Conservation (phyloP, 1,140 invertebrate genomes). For the Brachionus asplanchnoidis region DNA sequence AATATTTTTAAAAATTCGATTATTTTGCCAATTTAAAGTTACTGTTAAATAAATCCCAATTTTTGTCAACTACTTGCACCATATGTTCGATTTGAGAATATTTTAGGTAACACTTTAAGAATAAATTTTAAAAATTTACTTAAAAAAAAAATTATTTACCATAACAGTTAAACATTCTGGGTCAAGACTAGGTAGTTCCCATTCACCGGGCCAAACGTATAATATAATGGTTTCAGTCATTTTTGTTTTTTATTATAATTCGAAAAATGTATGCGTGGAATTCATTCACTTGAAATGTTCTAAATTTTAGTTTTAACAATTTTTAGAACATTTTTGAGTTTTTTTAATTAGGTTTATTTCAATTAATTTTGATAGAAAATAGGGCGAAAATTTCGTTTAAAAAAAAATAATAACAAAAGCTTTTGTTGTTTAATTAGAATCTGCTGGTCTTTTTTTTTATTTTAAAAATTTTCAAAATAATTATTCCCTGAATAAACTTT, state of each 20-base stretch:
- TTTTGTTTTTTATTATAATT: not conserved
- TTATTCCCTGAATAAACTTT: too few species aligned
- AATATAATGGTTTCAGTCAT: not conserved
- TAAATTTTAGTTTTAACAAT: not conserved
- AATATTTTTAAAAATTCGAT: not conserved
- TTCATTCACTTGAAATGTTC: not conserved
- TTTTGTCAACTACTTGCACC: not conserved
- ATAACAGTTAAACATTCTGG: conserved; percentile 15
- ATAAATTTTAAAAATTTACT: not conserved
- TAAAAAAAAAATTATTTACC: not conserved
- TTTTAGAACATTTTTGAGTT: not conserved
- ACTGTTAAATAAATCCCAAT: conserved; percentile 21
- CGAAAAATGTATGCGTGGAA: too few species aligned
- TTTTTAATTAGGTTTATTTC: not conserved
- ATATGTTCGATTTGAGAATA: not conserved
- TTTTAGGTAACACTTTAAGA: conserved; percentile 21
- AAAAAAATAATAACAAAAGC: too few species aligned
- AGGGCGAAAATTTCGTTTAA: too few species aligned
- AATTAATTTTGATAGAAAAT: too few species aligned
- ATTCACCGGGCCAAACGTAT: conserved; percentile 31
- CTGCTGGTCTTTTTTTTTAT: too few species aligned
- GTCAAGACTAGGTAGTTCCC: conserved; percentile 22
- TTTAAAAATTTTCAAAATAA: too few species aligned
- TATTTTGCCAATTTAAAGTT: not conserved
- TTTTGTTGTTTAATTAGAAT: too few species aligned